Evolutionary conservation across 2,797 vertebrate genomes (phyloP).

Genomic region (Chrosomus eos): DNA sequence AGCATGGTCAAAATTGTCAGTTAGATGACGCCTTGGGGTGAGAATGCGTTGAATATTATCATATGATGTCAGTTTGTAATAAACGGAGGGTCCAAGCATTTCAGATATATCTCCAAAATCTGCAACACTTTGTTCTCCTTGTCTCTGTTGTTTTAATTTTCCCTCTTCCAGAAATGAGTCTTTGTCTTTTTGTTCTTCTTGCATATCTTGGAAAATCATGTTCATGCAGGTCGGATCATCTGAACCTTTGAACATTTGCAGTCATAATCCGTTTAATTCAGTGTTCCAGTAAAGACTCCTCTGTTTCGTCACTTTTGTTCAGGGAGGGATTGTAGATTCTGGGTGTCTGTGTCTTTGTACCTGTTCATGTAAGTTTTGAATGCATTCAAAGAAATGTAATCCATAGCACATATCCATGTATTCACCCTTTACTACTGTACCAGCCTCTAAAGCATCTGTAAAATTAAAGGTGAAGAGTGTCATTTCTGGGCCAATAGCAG

Average conservation of each 20-base stretch:
- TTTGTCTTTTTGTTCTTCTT: constrained; percentile 26
- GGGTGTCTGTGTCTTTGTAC: constrained; percentile 23
- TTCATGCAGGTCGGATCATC: constrained; percentile 10
- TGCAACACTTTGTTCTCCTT: not conserved
- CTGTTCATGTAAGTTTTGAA: constrained; percentile 9
- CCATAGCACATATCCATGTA: constrained; percentile 20
- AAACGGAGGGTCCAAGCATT: not conserved
- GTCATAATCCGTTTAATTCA: constrained; percentile 16
- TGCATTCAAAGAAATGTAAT: constrained; percentile 6
- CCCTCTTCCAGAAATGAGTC: constrained; percentile 10
- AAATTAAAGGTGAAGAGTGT: constrained; percentile 12
- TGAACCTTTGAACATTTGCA: constrained; percentile 2
- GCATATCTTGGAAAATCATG: constrained; percentile 11
- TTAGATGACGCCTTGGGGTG: no score
- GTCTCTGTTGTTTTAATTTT: constrained; percentile 8
- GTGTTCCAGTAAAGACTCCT: not conserved
- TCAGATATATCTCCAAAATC: constrained; percentile 2
- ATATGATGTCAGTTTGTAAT: not conserved
- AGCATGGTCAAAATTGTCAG: no score
- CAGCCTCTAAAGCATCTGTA: constrained; percentile 26
- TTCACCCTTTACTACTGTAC: constrained; percentile 31
- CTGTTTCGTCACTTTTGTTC: constrained; percentile 2
- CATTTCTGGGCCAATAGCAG: not conserved
- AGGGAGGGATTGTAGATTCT: constrained; percentile 30
- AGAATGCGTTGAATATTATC: no score